Evolutionary conservation across 2,797 vertebrate genomes (phyloP), one percentile per base, ranked within the genome.

Genomic region (Orestias chungarensis): DNA sequence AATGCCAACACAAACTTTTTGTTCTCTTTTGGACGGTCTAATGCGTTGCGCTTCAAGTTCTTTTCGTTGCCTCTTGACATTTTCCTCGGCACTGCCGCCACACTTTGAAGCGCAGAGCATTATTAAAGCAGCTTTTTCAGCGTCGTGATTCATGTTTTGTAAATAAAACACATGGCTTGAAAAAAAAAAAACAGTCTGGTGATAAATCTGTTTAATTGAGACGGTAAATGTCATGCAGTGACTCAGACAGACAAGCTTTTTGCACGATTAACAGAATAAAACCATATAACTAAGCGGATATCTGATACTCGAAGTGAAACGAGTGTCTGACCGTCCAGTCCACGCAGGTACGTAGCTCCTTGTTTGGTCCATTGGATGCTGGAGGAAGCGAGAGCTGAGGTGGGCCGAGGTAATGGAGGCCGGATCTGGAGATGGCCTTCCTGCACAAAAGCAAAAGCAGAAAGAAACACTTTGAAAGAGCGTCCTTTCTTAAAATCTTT

Each of bases 391-490:
- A 92, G 59, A 91, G 91, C 46, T 97, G 96, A 33, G 95, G 93
- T 0, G 97, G 97, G 40, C 95, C 95, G 88, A 99, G 93, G 85
- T 99, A 97, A 91, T 99, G 97, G 50, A 99, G 96, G 76, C 97
- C 98, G 25, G 98, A 96, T 66, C 98, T 96, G 57, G 97, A 99
- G 91, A 99, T 99, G 20, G 97, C 97, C 91, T 99, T 99, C 96
- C 98, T 99, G 88, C 15, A 88, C 33, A 23, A 3, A 57, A 57
- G 23, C 64, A 17, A 23, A 52, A 61, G 75, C 25, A 76, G 40
- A 74, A 11, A 31, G 9, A 67, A 43, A 54, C 2, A 43, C 12
- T 23, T n/a, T 31, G 18, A 59, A 25, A 7, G 9, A 11, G 20
- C 9, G 23, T 11, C 27, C 23, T 25, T 17, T 1, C n/a, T n/a